These are phyloP conservation scores for Prorops nasuta DNA, from an alignment of 1,140 invertebrate species.

Conservation along the genomic window DNA sequence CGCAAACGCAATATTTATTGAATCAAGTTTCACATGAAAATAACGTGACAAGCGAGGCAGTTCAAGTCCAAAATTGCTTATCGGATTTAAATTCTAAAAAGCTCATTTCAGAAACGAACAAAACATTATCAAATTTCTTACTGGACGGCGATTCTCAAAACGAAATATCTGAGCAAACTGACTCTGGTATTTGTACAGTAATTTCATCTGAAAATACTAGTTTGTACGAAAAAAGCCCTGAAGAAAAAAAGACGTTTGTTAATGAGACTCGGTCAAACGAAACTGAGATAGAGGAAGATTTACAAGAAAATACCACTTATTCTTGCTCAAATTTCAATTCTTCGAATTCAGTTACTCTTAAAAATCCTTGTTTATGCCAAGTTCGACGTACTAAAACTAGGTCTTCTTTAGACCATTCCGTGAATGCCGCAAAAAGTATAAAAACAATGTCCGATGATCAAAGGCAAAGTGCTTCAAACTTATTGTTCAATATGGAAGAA, in stretches of 20 bases:
- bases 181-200: constrained; percentile 69
- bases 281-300: constrained; percentile 25
- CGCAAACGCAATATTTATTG: constrained; percentile 46
- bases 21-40: constrained; percentile 50
- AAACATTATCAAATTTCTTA: constrained; percentile 65
- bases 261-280: constrained; percentile 34
- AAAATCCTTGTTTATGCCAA: constrained; percentile 42
- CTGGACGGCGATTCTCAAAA: constrained; percentile 53
- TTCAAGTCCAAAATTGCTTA: constrained; percentile 53
- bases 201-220: constrained; percentile 66
- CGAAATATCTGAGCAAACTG: constrained; percentile 61
- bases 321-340: constrained; percentile 49
- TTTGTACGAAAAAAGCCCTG: constrained; percentile 56
- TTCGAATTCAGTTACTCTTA: constrained; percentile 35
- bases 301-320: constrained; percentile 46
- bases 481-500: constrained; percentile 45
- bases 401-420: constrained; percentile 13
- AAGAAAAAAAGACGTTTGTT: constrained; percentile 48
- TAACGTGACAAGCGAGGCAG: constrained; percentile 35
- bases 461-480: too few relatives aligned
- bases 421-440: constrained; percentile 17
- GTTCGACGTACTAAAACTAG: constrained; percentile 15
- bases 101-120: constrained; percentile 66
- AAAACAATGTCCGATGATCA: too few relatives aligned
- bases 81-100: constrained; percentile 58